Percentiles rank a stretch among this genome's conserved stretches.
Conservation (phyloP, 2,113 vertebrate genomes). For the Erythrocercus mccallii region DNA sequence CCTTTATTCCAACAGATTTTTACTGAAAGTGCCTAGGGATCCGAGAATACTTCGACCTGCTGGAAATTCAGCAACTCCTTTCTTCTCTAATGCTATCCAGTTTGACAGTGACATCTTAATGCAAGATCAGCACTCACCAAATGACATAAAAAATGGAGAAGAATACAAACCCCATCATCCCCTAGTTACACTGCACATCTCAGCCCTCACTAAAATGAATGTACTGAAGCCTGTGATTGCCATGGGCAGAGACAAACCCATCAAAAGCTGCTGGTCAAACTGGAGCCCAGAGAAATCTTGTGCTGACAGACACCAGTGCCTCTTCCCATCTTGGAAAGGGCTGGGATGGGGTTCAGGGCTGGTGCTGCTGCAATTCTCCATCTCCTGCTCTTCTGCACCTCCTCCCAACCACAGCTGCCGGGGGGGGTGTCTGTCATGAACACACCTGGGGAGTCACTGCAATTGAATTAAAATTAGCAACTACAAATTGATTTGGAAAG, state of each 20-base stretch:
- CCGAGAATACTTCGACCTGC: not conserved
- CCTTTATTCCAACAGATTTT: conserved; percentile 53
- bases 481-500: not conserved
- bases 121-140: conserved; percentile 40
- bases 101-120: conserved; percentile 53
- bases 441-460: not conserved
- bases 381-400: not conserved
- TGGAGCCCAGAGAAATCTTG: not conserved
- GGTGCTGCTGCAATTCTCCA: not conserved
- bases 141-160: conserved; percentile 3
- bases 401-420: not conserved
- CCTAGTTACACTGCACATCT: not conserved
- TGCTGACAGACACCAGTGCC: too few relatives aligned
- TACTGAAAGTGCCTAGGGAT: conserved; percentile 4
- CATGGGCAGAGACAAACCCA: not conserved
- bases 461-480: not conserved
- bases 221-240: too few relatives aligned
- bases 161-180: not conserved
- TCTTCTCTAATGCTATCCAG: not conserved
- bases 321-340: not conserved
- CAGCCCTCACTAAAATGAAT: not conserved
- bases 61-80: conserved; percentile 27
- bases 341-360: too few relatives aligned
- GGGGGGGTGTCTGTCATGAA: accelerated
- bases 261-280: not conserved